phyloP scores from a whole-genome alignment of 92 coral and sea anemone genomes.

The Bergia puertoricense region DNA sequence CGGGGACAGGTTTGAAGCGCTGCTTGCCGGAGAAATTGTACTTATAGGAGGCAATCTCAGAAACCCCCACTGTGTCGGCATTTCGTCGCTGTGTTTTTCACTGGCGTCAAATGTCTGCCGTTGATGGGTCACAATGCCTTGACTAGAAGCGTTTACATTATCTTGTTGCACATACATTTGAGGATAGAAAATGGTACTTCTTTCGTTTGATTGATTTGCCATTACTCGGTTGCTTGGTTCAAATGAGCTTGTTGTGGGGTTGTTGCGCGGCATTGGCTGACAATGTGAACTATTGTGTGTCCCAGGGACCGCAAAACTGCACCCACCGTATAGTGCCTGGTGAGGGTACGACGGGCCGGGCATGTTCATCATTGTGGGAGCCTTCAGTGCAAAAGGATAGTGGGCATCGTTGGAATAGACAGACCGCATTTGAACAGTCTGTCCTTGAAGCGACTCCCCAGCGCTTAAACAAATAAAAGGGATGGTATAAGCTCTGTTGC shows the following conservation, averaged over 20 bases:
- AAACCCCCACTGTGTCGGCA: conserved; percentile 81
- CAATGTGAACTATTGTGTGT: background rate
- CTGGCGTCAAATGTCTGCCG: conserved; percentile 44
- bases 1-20: conserved; percentile 45
- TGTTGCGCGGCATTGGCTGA: background rate
- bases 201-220: conserved; percentile 23
- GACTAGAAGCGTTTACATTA: conserved; percentile 7
- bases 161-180: conserved; percentile 30
- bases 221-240: conserved; percentile 9
- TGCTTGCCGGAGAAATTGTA: conserved; percentile 72
- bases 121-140: conserved; percentile 45
- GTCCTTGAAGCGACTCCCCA: conserved; percentile 14
- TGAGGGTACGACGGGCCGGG: conserved; percentile 69
- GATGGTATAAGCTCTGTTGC: background rate
- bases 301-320: conserved; percentile 16
- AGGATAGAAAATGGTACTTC: conserved; percentile 40
- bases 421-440: conserved; percentile 11
- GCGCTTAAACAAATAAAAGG: background rate
- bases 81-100: conserved; percentile 53
- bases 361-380: conserved; percentile 63
- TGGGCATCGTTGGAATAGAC: background rate
- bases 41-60: conserved; percentile 78
- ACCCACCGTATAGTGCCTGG: conserved; percentile 62
- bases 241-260: conserved; percentile 7
- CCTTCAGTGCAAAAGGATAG: conserved; percentile 51